phyloP scores from a whole-genome alignment of 2,113 vertebrate species.

The Anhinga rufa region DNA sequence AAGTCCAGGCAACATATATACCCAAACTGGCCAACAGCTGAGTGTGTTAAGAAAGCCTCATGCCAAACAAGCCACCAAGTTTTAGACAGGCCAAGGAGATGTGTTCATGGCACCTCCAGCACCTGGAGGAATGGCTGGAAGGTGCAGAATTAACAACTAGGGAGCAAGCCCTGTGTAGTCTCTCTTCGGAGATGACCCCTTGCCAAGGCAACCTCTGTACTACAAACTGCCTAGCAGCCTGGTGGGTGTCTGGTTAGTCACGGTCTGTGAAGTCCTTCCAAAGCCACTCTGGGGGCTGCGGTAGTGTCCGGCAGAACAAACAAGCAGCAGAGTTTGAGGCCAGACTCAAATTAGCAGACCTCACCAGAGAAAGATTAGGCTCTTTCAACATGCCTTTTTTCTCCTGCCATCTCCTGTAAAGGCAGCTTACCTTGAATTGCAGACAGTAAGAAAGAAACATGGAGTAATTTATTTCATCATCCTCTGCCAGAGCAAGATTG shows the following conservation, averaged over 20 bases:
- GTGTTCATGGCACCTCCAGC: not conserved
- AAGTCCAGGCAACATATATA: not conserved
- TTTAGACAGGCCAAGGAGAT: not conserved
- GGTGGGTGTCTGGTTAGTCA: not conserved
- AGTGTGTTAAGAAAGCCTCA: not conserved
- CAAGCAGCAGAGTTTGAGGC: not conserved
- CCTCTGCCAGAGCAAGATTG: not conserved
- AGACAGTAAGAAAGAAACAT: not conserved
- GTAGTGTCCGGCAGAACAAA: not conserved
- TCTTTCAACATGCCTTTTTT: not conserved
- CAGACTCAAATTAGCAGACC: not conserved
- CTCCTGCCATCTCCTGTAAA: not conserved
- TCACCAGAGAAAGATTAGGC: not conserved
- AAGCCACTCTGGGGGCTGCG: not conserved
- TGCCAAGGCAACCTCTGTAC: not conserved
- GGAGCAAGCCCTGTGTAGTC: not conserved
- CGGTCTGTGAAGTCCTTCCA: not conserved
- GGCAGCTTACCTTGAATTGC: not conserved
- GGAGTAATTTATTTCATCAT: conserved; percentile 7
- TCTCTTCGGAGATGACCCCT: fast-evolving
- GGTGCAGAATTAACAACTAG: not conserved
- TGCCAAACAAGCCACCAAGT: not conserved
- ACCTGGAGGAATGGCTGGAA: not conserved
- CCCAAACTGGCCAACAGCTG: not conserved
- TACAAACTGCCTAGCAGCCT: not conserved